phyloP scores from a whole-genome alignment of 35 echinoderm and acorn worm species.

The Patiria miniata region DNA sequence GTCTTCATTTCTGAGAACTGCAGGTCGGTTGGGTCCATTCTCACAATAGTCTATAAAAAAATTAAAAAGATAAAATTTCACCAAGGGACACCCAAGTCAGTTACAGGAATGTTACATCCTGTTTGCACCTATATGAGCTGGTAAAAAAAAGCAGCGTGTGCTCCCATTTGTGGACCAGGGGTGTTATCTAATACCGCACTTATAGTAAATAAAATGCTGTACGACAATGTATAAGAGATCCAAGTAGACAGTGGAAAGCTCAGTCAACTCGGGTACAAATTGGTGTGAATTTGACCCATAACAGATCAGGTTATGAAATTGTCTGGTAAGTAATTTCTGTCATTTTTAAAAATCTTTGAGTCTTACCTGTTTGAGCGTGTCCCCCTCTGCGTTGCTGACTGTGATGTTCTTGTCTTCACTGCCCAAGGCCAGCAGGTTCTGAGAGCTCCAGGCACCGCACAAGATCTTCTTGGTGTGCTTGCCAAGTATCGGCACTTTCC shows the following conservation, averaged over 20 bases:
- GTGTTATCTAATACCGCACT: too few relatives aligned
- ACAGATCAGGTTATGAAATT: too few relatives aligned
- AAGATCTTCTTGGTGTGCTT: conserved; percentile 96
- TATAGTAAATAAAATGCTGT: too few relatives aligned
- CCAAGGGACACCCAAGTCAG: neutral
- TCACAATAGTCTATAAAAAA: conserved; percentile 67
- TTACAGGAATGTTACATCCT: neutral
- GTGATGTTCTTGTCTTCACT: conserved; percentile 88
- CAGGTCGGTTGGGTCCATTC: conserved; percentile 87
- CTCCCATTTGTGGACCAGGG: too few relatives aligned
- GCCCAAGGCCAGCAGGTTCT: conserved; percentile 87
- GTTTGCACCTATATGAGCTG: neutral
- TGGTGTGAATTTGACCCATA: too few relatives aligned
- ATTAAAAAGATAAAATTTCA: conserved; percentile 11
- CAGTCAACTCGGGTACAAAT: too few relatives aligned
- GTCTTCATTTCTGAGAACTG: conserved; percentile 98
- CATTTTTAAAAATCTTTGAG: too few relatives aligned
- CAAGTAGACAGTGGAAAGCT: too few relatives aligned
- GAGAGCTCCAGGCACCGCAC: conserved; percentile 90
- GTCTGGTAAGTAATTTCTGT: too few relatives aligned
- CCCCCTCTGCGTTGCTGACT: conserved; percentile 86
- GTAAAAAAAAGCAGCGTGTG: too few relatives aligned
- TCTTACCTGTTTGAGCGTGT: conserved; percentile 86
- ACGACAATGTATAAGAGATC: too few relatives aligned
- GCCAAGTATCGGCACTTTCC: conserved; percentile 94